phyloP scores from a whole-genome alignment of 2,113 vertebrate species.

The Scophthalmus maximus region DNA sequence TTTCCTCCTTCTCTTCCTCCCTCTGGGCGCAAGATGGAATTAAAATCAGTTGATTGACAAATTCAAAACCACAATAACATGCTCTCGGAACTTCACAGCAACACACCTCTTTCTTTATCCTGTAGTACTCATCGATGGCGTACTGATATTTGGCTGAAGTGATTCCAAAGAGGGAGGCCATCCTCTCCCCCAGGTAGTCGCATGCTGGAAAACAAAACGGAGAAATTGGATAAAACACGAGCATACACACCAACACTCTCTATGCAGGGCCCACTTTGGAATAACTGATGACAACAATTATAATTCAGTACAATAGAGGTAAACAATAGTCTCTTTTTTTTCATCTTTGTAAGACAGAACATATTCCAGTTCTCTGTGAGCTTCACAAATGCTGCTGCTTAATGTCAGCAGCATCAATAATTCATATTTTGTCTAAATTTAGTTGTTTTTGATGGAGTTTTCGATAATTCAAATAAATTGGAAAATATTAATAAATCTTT shows the following conservation, averaged over 20 bases:
- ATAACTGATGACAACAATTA: neutral
- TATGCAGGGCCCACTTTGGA: neutral
- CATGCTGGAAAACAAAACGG: conserved; percentile 84
- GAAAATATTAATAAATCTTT: too few relatives aligned
- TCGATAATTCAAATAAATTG: too few relatives aligned
- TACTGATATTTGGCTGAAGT: conserved; percentile 98
- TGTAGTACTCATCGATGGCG: conserved; percentile 96
- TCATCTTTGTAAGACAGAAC: neutral
- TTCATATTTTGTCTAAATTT: neutral
- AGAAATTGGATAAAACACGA: neutral
- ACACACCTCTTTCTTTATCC: conserved; percentile 94
- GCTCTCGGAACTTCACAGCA: too few relatives aligned
- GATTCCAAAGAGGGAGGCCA: conserved; percentile 95
- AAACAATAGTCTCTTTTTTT: neutral
- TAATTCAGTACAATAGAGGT: neutral
- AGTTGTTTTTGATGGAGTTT: too few relatives aligned
- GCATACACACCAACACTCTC: neutral
- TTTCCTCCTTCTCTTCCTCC: conserved; percentile 91
- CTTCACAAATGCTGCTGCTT: neutral
- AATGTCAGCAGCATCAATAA: neutral
- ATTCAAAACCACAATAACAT: neutral
- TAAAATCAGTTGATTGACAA: neutral
- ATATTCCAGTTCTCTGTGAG: neutral
- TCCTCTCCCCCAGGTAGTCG: conserved; percentile 96
- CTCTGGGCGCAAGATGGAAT: conserved; percentile 74